Conservation (phyloP, 2,888 invertebrate genomes). For the Ornithoptera alexandrae region DNA sequence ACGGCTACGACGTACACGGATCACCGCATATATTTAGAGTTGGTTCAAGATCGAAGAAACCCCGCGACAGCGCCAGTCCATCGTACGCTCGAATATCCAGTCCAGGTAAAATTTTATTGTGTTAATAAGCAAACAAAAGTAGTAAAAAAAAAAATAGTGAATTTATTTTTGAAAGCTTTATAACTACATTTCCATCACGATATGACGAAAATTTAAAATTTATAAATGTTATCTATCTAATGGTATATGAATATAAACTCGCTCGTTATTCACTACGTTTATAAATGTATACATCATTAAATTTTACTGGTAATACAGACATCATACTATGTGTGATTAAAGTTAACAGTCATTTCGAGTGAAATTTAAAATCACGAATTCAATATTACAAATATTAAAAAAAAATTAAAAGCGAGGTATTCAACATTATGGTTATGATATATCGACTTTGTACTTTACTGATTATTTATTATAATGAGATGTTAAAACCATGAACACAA, state of each 20-base stretch:
- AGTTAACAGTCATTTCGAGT: too few species aligned
- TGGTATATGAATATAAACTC: not conserved
- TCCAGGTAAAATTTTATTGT: constrained; percentile 55
- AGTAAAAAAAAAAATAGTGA: not conserved
- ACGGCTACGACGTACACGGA: constrained; percentile 90
- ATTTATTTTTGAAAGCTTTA: not conserved
- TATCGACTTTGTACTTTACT: too few species aligned
- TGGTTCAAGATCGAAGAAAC: constrained; percentile 83
- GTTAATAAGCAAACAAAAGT: not conserved
- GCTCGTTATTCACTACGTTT: not conserved
- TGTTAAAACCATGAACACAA: too few species aligned
- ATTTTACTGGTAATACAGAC: too few species aligned
- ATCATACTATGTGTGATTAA: too few species aligned
- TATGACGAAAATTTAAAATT: not conserved
- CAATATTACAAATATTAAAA: too few species aligned
- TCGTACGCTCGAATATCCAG: constrained; percentile 78
- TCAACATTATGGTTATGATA: too few species aligned
- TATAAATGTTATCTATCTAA: not conserved
- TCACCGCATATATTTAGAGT: constrained; percentile 94
- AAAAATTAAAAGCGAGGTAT: too few species aligned
- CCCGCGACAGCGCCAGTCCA: constrained; percentile 68
- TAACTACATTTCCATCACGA: not conserved
- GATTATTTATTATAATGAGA: too few species aligned
- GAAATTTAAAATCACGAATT: too few species aligned
- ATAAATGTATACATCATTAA: not conserved